Percentiles rank a stretch among this genome's conserved stretches.
phyloP scores from a whole-genome alignment of 1,140 invertebrate species.

The Listronotus bonariensis region DNA sequence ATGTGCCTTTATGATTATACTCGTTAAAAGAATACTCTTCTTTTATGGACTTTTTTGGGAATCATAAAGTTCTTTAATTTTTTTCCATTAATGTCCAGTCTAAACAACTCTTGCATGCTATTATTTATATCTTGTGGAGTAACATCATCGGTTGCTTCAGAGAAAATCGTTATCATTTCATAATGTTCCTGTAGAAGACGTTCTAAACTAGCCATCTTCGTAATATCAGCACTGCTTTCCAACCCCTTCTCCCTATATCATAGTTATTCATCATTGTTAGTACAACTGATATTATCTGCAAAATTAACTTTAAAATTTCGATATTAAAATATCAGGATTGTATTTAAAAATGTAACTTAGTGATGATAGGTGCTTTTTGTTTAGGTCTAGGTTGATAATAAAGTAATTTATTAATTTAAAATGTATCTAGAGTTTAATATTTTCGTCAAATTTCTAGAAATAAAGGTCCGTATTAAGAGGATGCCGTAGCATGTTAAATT shows the following conservation, averaged over 20 bases:
- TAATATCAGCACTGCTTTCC: slow-evolving; percentile 30
- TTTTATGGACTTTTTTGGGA: slow-evolving; percentile 34
- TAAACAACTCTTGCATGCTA: slow-evolving; percentile 39
- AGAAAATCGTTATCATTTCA: slow-evolving; percentile 42
- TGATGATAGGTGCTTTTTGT: too few species aligned
- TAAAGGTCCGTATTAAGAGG: too few species aligned
- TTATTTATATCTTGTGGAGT: slow-evolving; percentile 33
- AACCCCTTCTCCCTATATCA: slow-evolving; percentile 43
- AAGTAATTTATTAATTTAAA: too few species aligned
- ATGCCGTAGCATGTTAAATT: too few species aligned
- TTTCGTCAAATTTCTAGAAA: too few species aligned
- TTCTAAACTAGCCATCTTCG: slow-evolving; percentile 37
- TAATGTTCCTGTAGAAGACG: slow-evolving; percentile 40
- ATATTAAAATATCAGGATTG: too few species aligned
- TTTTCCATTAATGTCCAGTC: slow-evolving; percentile 44
- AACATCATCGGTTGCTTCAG: slow-evolving; percentile 34
- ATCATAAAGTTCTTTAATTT: slow-evolving; percentile 43
- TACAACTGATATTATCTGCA: too few species aligned
- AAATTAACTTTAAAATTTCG: too few species aligned
- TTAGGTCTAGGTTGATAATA: too few species aligned
- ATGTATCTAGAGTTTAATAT: too few species aligned
- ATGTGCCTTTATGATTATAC: slow-evolving; percentile 34
- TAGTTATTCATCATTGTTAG: too few species aligned
- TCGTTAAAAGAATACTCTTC: slow-evolving; percentile 41
- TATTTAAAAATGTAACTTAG: too few species aligned